Evolutionary conservation across 2,113 vertebrate genomes (phyloP).

Genomic region (Terrapene triunguis): DNA sequence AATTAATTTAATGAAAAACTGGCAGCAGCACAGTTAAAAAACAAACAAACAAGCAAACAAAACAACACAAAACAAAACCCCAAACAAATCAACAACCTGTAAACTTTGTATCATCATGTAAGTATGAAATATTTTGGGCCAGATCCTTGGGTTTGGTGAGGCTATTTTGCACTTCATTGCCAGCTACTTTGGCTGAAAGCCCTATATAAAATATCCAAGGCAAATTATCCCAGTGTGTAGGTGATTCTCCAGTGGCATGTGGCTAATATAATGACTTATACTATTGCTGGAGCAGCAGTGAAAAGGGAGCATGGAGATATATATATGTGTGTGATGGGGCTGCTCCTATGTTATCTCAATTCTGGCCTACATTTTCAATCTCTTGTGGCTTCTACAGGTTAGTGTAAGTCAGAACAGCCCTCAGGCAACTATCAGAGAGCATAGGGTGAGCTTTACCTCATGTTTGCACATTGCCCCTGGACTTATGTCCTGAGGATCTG

Average conservation of each 20-base stretch:
- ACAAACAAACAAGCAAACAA: not conserved
- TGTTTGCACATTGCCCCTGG: not conserved
- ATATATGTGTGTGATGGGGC: not conserved
- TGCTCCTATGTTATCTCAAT: not conserved
- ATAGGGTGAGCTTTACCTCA: not conserved
- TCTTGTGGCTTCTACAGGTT: not conserved
- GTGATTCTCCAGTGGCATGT: not conserved
- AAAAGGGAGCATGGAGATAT: not conserved
- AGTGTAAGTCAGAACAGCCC: not conserved
- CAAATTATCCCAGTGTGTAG: not conserved
- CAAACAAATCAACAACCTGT: not conserved
- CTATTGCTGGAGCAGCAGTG: not conserved
- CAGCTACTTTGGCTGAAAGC: not conserved
- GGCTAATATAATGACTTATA: constrained; percentile 7
- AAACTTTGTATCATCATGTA: not conserved
- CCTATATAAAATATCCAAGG: not conserved
- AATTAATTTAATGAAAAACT: not conserved
- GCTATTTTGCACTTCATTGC: not conserved
- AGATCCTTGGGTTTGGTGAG: not conserved
- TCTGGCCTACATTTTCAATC: not conserved
- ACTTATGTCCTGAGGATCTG: not conserved
- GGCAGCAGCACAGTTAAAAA: not conserved
- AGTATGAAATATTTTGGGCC: not conserved
- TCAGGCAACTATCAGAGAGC: not conserved
- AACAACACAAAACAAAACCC: not conserved